Evolutionary conservation across 2,797 vertebrate genomes (phyloP).

Genomic region (Muraenolepis orangiensis): DNA sequence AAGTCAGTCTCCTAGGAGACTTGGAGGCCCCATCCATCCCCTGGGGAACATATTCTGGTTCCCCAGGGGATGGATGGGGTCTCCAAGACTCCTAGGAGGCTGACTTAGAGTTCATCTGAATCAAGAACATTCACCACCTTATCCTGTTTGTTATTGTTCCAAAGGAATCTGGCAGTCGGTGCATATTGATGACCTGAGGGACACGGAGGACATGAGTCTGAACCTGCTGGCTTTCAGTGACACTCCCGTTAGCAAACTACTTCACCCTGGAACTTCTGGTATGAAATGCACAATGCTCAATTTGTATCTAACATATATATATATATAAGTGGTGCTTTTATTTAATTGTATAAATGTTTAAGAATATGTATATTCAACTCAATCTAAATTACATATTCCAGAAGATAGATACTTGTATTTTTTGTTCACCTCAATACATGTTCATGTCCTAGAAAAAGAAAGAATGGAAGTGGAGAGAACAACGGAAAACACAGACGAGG

Average conservation of each 20-base stretch:
- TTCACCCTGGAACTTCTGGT: conserved; percentile 56
- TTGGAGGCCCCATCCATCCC: no score
- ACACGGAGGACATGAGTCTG: conserved; percentile 70
- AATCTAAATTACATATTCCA: neutral
- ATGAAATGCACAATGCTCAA: neutral
- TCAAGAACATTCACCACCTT: no score
- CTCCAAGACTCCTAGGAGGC: no score
- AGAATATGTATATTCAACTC: neutral
- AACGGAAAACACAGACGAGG: conserved; percentile 24
- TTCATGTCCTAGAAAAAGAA: conserved; percentile 26
- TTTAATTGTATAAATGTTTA: neutral
- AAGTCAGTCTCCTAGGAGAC: no score
- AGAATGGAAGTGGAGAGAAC: conserved; percentile 20
- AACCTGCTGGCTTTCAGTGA: conserved; percentile 70
- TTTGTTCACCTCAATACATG: neutral
- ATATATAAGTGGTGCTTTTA: neutral
- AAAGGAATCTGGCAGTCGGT: conserved; percentile 71
- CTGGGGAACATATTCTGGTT: no score
- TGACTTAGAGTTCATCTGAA: no score
- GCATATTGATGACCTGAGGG: conserved; percentile 76
- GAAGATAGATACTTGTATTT: neutral
- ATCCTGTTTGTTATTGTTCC: neutral
- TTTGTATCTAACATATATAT: neutral
- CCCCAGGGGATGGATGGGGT: no score
- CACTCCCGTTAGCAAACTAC: conserved; percentile 66